Base-by-base conservation (phyloP, 2,888 invertebrate species). In the Microctonus aethiopoides region DNA sequence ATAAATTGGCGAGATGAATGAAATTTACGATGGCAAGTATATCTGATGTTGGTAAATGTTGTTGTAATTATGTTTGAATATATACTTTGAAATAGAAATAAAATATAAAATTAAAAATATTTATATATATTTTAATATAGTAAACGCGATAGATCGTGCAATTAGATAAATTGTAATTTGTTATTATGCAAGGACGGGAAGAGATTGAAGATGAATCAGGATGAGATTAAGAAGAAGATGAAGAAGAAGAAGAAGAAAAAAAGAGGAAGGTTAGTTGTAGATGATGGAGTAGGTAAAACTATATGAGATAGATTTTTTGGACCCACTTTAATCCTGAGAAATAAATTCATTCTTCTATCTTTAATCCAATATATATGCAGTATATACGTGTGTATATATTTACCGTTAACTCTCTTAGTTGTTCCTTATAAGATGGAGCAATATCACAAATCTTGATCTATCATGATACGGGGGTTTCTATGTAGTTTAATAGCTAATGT, bases 331-430 rank as follows among this genome's bases (percentile, higher is more conserved):
- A 57, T 57, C 57, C 57, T 57, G 11, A 57, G 57, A 32, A 57
- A 57, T 57, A 57, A 57, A 46, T 57, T 57, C 57, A 57, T 57
- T 32, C 57, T 57, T 29, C 57, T 46, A 57, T 57, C 57, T 57
- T 22, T 32, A 57, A 57, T 46, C 46, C 46, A 46, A 46, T 20
- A 16, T 46, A 46, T 16, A 46, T 46, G 46, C 16, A n/a, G n/a
- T n/a, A n/a, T n/a, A n/a, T n/a, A n/a, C n/a, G n/a, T n/a, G n/a
- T n/a, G n/a, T n/a, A n/a, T n/a, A n/a, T n/a, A 46, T 6, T 29
- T 57, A 32, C 57, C 57, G 57, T 57, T 57, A 57, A 29, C 32
- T 32, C 32, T 54, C 54, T n/a, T 32, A 16, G 57, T 32, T 29
- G 57, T 11, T 57, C 57, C 57, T 57, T 54, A 46, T 32, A 57